Conservation (phyloP, 2,888 invertebrate species). For the Flexamia atlantica region DNA sequence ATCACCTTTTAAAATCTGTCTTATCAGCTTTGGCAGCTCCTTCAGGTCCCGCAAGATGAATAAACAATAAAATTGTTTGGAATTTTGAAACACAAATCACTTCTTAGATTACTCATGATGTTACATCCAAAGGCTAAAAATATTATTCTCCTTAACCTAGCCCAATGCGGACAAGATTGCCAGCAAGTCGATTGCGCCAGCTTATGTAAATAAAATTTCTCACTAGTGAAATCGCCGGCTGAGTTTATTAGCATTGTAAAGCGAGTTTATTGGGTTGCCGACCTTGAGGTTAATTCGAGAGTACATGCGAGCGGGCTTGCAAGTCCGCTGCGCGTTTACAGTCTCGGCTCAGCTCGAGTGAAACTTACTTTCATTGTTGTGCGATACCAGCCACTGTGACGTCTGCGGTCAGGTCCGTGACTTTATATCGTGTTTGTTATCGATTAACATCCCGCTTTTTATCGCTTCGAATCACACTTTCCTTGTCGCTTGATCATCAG, state of each 20-base stretch:
- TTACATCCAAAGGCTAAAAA: no score
- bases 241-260: slow-evolving; percentile 10
- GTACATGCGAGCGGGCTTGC: neutral
- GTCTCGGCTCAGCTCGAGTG: slow-evolving; percentile 21
- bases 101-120: no score
- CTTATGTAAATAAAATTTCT: slow-evolving; percentile 35
- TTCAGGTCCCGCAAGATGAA: no score
- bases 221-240: slow-evolving; percentile 38
- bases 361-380: slow-evolving; percentile 38
- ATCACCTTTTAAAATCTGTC: no score
- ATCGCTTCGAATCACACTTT: slow-evolving; percentile 47
- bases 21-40: no score
- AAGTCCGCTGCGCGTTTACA: slow-evolving; percentile 32
- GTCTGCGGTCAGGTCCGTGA: slow-evolving; percentile 15
- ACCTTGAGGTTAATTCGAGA: slow-evolving; percentile 7
- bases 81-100: no score
- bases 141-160: no score
- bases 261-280: neutral
- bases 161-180: no score
- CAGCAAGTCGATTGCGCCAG: no score
- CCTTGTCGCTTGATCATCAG: neutral
- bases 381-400: slow-evolving; percentile 30
- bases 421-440: slow-evolving; percentile 4
- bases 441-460: slow-evolving; percentile 48
- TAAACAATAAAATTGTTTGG: no score